Evolutionary conservation across 1,140 invertebrate species (phyloP), one percentile per base, ranked within the genome.

Genomic region (Drosophila chauvacae): DNA sequence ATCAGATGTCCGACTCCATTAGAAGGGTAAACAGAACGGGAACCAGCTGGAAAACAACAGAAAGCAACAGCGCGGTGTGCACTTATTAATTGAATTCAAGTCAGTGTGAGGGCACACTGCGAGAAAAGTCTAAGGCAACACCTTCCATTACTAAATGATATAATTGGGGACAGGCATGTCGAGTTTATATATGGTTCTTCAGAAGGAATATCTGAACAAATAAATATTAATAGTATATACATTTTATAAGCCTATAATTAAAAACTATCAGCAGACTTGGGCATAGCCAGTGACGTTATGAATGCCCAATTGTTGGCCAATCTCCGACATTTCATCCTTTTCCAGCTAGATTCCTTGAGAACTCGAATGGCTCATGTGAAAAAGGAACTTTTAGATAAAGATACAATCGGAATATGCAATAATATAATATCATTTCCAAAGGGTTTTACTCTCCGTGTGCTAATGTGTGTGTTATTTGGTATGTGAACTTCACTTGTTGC

Each of bases 1-100:
- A 58, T 77, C 58, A 77, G 65, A 57, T 77, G 74, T 62, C 64
- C 56, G 73, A 65, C 75, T 68, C 80, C 84, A 87, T 87, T 88
- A 87, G 80, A 82, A 59, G 57, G 45, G 76, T 45, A 86, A 87
- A 86, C 76, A 86, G 14, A 45, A 69, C 59, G 66, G 53, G 16
- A 37, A 51, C 63, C 47, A 23, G 18, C 39, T 45, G 61, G n/a
- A 71, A 45, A 33, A 37, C 33, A 68, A 56, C 64, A 48, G 14
- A 71, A 45, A 33, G n/a, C 33, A 68, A 48, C 64, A 57, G 44
- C 42, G 28, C 62, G 37, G 7, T 16, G 47, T 53, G 72, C 60
- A 77, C 62, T 64, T 56, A 77, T 68, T 77, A 77, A 68, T 76
- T 55, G 47, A 53, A 76, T 77, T 77, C 55, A 26, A 72, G 44